Evolutionary conservation across 2,113 vertebrate genomes (phyloP).

Genomic region (Poeciliopsis turrubarensis): DNA sequence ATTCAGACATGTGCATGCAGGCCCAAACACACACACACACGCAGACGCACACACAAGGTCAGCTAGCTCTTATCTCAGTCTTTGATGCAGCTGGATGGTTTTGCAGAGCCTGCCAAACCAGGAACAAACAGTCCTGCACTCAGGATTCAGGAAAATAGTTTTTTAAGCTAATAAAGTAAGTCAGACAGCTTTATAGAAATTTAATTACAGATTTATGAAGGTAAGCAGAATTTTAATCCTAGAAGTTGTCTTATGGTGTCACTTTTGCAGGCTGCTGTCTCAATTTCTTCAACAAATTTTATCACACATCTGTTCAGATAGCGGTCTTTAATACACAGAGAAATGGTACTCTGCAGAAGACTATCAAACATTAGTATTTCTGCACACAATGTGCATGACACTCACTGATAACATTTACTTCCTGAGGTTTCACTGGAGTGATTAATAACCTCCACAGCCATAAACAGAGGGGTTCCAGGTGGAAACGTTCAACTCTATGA

Average conservation of each 20-base stretch:
- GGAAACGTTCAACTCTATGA: constrained; percentile 5
- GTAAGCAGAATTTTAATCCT: background rate
- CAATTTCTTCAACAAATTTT: background rate
- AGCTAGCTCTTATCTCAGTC: constrained; percentile 44
- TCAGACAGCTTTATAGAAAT: background rate
- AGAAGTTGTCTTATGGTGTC: background rate
- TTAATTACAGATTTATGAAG: background rate
- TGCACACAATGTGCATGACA: constrained; percentile 20
- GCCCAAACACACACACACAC: background rate
- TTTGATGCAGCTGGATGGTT: constrained; percentile 52
- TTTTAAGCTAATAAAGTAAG: background rate
- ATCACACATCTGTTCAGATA: background rate
- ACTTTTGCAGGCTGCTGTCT: background rate
- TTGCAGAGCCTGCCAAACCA: constrained; percentile 27
- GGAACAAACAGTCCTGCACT: constrained; percentile 41
- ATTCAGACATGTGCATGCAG: constrained; percentile 21
- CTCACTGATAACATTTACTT: constrained; percentile 31
- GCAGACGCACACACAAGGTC: background rate
- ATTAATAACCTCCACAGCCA: constrained; percentile 3
- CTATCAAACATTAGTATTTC: constrained; percentile 26
- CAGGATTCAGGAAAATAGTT: constrained; percentile 14
- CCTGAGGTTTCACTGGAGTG: constrained; percentile 31
- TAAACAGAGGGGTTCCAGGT: constrained; percentile 9
- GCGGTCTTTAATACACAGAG: constrained; percentile 11
- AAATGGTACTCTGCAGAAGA: background rate